These are phyloP conservation scores for Nesogale talazaci DNA, from an alignment of 2,113 vertebrate species.

Conservation along the genomic window DNA sequence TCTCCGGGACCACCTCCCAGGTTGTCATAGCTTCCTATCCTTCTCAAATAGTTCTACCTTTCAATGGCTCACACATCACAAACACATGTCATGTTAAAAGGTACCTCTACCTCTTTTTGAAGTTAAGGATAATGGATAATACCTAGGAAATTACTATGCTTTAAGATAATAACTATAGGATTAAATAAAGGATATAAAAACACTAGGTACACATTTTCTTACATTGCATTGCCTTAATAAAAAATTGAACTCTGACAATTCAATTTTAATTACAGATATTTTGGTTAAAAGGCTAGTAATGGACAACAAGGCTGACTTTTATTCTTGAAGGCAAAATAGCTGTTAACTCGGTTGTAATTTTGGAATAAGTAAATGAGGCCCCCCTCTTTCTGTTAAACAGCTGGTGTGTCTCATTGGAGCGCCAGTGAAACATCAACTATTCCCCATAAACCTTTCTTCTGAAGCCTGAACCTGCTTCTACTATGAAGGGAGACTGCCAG, in stretches of 20 bases:
- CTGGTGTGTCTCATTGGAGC: not conserved
- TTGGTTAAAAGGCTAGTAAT: slow-evolving; percentile 13
- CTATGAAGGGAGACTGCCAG: not conserved
- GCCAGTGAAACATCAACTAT: not conserved
- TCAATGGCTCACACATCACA: not conserved
- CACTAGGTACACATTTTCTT: not conserved
- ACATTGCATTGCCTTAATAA: not conserved
- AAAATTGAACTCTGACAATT: slow-evolving; percentile 30
- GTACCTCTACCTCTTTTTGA: not conserved
- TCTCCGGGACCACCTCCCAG: not conserved
- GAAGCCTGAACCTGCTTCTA: not conserved
- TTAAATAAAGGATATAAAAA: slow-evolving; percentile 30
- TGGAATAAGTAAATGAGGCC: not conserved
- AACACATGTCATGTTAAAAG: not conserved
- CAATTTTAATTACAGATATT: slow-evolving; percentile 24
- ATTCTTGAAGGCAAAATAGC: not conserved
- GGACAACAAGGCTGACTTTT: not conserved
- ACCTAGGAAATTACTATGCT: slow-evolving; percentile 18
- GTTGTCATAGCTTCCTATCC: not conserved
- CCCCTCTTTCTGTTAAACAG: not conserved
- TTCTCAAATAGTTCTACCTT: not conserved
- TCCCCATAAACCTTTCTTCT: slow-evolving; percentile 3
- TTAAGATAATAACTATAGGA: slow-evolving; percentile 11
- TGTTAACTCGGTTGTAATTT: not conserved
- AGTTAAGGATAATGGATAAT: not conserved